phyloP scores from a whole-genome alignment of 2,888 invertebrate genomes.

The Rhagophthalmus giganteus region DNA sequence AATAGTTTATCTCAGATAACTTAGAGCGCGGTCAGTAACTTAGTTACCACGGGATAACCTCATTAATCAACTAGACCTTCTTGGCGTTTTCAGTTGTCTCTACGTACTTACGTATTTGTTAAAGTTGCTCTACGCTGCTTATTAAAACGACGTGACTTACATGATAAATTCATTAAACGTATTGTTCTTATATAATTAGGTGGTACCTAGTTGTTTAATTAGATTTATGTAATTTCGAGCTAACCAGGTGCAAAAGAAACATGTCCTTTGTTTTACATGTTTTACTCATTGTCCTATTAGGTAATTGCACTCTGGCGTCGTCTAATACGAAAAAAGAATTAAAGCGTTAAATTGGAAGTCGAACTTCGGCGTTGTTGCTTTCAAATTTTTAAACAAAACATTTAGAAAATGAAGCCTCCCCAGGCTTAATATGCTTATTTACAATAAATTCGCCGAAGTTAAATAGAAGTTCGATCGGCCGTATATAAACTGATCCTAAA shows the following conservation, averaged over 20 bases:
- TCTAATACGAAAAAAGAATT: too few relatives aligned
- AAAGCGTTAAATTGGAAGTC: too few relatives aligned
- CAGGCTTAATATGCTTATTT: too few relatives aligned
- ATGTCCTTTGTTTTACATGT: too few relatives aligned
- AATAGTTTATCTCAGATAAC: conserved; percentile 35
- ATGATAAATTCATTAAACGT: conserved; percentile 11
- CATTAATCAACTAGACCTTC: conserved; percentile 33
- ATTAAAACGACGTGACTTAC: conserved; percentile 14
- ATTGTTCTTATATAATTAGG: too few relatives aligned
- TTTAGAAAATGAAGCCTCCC: too few relatives aligned
- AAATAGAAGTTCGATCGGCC: conserved; percentile 11
- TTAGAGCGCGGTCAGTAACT: conserved; percentile 43
- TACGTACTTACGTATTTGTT: conserved; percentile 16
- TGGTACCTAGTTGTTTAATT: too few relatives aligned
- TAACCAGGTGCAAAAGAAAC: too few relatives aligned
- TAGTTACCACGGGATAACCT: conserved; percentile 37
- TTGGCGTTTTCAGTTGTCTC: conserved; percentile 26
- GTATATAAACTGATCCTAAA: conserved; percentile 18
- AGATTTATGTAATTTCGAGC: too few relatives aligned
- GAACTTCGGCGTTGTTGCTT: background rate
- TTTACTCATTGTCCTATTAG: too few relatives aligned
- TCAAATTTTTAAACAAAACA: too few relatives aligned
- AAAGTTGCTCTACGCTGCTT: conserved; percentile 8
- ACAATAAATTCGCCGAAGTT: conserved; percentile 19
- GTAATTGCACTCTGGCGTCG: too few relatives aligned